phyloP scores from a whole-genome alignment of 1,140 invertebrate species.

The Leguminivora glycinivorella region DNA sequence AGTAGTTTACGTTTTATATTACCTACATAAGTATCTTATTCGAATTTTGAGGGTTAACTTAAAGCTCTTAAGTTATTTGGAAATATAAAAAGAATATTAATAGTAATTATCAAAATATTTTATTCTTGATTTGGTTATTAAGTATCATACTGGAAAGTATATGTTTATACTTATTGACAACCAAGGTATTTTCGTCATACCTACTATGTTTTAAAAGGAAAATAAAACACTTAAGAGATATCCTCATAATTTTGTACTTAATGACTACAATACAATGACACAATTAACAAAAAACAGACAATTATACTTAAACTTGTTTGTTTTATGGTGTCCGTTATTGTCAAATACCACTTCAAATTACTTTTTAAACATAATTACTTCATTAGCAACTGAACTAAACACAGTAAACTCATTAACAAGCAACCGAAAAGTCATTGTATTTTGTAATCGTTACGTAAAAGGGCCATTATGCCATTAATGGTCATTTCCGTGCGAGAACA shows the following conservation, averaged over 20 bases:
- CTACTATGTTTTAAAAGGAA: too few species aligned
- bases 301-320: background rate
- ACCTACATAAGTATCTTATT: too few species aligned
- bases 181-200: too few species aligned
- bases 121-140: too few species aligned
- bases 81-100: too few species aligned
- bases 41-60: too few species aligned
- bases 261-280: background rate
- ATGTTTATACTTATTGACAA: too few species aligned
- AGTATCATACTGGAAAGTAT: too few species aligned
- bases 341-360: background rate
- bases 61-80: too few species aligned
- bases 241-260: background rate
- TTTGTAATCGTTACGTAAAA: conserved; percentile 28
- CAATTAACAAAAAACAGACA: background rate
- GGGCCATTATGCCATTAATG: conserved; percentile 28
- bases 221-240: background rate
- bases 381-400: conserved; percentile 18
- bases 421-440: conserved; percentile 6
- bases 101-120: too few species aligned
- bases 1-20: background rate
- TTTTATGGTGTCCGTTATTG: background rate
- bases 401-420: conserved; percentile 17
- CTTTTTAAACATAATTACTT: conserved; percentile 3
- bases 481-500: conserved; percentile 27